Conservation (phyloP, 2,797 vertebrate genomes). For the Bufotes viridis region DNA sequence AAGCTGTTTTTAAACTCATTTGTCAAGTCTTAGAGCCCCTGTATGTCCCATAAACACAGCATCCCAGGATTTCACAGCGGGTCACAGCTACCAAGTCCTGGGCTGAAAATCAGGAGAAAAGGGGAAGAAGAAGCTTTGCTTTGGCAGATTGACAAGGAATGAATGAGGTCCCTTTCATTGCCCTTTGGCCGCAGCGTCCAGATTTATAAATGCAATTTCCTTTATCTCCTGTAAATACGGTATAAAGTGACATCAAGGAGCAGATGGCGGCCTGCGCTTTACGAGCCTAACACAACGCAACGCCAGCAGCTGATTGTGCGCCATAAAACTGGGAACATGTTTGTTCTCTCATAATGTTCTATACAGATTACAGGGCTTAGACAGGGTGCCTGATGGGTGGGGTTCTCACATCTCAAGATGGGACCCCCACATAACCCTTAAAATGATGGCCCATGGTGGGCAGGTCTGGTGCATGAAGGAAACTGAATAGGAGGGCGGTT, state of each 20-base stretch:
- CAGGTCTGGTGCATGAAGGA: not conserved
- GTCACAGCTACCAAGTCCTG: no score
- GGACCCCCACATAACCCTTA: not conserved
- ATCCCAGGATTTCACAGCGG: no score
- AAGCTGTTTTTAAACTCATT: no score
- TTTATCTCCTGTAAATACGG: not conserved
- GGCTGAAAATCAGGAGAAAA: not conserved
- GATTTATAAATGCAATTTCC: not conserved
- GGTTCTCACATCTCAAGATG: not conserved
- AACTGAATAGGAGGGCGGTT: not conserved
- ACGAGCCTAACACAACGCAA: not conserved
- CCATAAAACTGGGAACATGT: not conserved
- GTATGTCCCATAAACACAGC: no score
- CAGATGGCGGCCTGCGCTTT: not conserved
- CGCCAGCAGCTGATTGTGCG: not conserved
- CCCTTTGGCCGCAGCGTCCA: not conserved
- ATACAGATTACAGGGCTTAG: no score
- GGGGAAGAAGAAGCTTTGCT: not conserved
- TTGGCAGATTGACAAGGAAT: not conserved
- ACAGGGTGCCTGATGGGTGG: not conserved
- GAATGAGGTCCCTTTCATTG: not conserved
- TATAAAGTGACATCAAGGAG: not conserved
- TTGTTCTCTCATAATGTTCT: not conserved
- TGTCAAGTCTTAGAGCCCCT: no score
- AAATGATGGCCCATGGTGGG: not conserved